Evolutionary conservation across 2,888 invertebrate species (phyloP), one percentile per base, ranked within the genome.

Genomic region (Caenorhabditis afra): DNA sequence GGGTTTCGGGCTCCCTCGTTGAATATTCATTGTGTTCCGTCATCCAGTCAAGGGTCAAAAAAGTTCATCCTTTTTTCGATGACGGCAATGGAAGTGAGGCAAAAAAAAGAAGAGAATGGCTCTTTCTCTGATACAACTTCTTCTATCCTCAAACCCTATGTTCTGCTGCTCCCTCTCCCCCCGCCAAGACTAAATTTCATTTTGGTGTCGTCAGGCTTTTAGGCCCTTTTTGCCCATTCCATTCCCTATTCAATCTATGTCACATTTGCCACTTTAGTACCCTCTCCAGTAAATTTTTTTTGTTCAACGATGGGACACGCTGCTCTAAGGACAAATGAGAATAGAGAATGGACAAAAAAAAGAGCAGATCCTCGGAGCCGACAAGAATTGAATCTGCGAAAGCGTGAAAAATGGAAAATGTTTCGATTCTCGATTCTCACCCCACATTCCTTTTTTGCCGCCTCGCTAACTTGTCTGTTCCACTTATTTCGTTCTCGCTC

Each of bases 141-240:
- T 29, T 7, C 29, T 29, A 14, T 55, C 12, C 35, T 55, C 62
- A 29, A 49, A 62, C 53, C 47, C 68, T 53, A 70, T 70, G 70
- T 70, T 70, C 70, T 70, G 44, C 39, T 67, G 41, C 16, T 62
- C n/a, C n/a, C n/a, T n/a, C n/a, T n/a, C n/a, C n/a, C n/a, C n/a
- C 55, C 59, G 18, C 53, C 61, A 35, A 45, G 61, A 47, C 70
- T 47, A 70, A 70, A 70, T 70, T 70, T 70, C 45, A 70, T 70
- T 70, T 61, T 70, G 70, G 29, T 62, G 35, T 55, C 16, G 37
- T 52, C 45, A 39, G 37, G 70, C 61, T 14, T 55, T 66, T 39
- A 45, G 59, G 7, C 20, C 23, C 20, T 18, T 44, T 23, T 44
- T 23, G 37, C 7, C 44, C 23, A 12, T 58, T 3, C 14, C 12